Base-by-base conservation (phyloP, 2,113 vertebrate species). In the Nothoprocta perdicaria region DNA sequence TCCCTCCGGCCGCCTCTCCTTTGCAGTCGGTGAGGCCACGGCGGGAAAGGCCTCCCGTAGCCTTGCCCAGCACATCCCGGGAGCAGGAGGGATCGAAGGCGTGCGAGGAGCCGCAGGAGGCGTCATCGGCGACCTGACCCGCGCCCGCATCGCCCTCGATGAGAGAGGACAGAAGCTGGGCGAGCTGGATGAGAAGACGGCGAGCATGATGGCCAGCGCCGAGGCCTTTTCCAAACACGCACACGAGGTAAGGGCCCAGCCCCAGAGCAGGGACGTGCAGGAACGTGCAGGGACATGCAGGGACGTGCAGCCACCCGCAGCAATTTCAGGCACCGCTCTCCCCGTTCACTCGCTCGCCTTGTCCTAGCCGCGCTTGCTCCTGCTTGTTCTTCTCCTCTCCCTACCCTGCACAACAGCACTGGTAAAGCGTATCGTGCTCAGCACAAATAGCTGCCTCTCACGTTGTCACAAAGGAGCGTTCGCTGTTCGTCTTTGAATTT, bases 201-300 rank as follows among this genome's bases (percentile, higher is more conserved):
- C 99, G 1, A 98, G 98, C 29, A 99, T 99, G 99, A 99, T 99
- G 99, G 96, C 98, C 92, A 99, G 99, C 1, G 99, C 99, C 2
- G 99, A 99, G 77, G 97, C 96, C 0, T 99, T 99, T 87, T 99
- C 99, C 96, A 99, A 99, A 96, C 99, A 99, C 4, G 99, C 99
- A 53, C 99, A 99, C 1, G 99, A 99, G 99, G 99, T 99, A 97
- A 86, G 86, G 29, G 13, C 55, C 58, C 23, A 29, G 15, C n/a
- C 69, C 10, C 63, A 31, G 9, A 40, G 3, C 41, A 18, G 48
- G 17, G 41, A 5, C 40, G 52, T 27, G 62, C 40, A 4, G 48
- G 17, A 38, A 5, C 40, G 52, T 27, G 62, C 40, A 4, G 19
- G 80, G 88, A n/a, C 78, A 45, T 55, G 55, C 23, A 38, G 63